Conservation (phyloP, 2,797 vertebrate species). For the Brachyalestes nurse region DNA sequence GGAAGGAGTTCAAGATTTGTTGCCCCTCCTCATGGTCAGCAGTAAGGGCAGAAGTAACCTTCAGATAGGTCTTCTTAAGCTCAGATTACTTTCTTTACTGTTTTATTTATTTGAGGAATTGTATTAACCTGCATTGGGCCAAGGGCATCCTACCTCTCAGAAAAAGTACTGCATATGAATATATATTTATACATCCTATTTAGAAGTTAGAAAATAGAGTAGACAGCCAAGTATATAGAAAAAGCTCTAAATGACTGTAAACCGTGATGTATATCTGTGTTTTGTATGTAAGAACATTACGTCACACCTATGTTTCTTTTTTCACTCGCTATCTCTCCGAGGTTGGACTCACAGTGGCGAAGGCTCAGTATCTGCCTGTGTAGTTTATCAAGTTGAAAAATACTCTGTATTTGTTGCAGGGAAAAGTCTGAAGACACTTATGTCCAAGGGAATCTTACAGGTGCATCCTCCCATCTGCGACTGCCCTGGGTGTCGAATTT, state of each 20-base stretch:
- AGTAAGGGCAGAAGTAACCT: not conserved
- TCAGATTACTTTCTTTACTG: not conserved
- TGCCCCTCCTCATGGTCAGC: not conserved
- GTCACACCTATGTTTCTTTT: too few relatives aligned
- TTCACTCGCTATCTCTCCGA: too few relatives aligned
- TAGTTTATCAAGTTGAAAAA: not conserved
- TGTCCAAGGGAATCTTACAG: constrained; percentile 99
- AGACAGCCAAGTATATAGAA: too few relatives aligned
- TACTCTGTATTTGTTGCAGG: constrained; percentile 74
- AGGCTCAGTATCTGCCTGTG: not conserved
- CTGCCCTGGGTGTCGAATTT: constrained; percentile 98
- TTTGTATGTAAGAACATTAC: too few relatives aligned
- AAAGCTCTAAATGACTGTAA: too few relatives aligned
- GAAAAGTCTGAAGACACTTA: constrained; percentile 99
- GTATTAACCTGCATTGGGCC: too few relatives aligned
- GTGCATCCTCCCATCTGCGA: constrained; percentile 99
- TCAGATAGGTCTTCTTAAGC: not conserved
- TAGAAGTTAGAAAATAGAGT: too few relatives aligned
- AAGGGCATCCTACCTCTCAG: too few relatives aligned
- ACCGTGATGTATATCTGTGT: too few relatives aligned
- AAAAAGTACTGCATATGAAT: too few relatives aligned
- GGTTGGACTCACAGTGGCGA: too few relatives aligned
- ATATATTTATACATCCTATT: too few relatives aligned
- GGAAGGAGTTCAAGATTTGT: not conserved
- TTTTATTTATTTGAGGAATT: not conserved